Evolutionary conservation across 2,888 invertebrate species (phyloP).

Genomic region (Chorisops tibialis): DNA sequence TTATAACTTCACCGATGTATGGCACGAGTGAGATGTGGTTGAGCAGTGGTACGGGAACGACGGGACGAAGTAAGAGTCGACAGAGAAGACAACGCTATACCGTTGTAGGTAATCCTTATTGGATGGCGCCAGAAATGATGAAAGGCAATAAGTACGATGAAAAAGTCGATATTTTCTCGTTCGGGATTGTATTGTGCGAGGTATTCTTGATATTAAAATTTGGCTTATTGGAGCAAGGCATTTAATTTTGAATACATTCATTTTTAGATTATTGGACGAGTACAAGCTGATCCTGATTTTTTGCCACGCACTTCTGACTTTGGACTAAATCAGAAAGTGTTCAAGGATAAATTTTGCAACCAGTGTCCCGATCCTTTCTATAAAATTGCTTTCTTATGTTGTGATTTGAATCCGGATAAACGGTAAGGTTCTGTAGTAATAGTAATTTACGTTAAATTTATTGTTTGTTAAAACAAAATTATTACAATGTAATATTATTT

Average conservation of each 20-base stretch:
- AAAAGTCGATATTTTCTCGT: constrained; percentile 94
- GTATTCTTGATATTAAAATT: constrained; percentile 51
- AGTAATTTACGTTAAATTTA: background rate
- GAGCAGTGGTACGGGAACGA: constrained; percentile 49
- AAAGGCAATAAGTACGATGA: constrained; percentile 94
- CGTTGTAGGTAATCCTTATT: constrained; percentile 95
- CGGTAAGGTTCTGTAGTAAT: constrained; percentile 64
- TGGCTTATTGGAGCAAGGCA: background rate
- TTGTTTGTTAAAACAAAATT: background rate
- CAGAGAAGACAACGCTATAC: constrained; percentile 86
- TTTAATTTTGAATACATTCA: constrained; percentile 3
- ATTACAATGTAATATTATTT: too few relatives aligned
- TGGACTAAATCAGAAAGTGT: constrained; percentile 82
- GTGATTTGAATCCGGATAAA: constrained; percentile 85
- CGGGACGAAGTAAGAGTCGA: constrained; percentile 58
- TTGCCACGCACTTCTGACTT: constrained; percentile 89
- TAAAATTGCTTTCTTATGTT: constrained; percentile 84
- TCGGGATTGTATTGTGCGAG: constrained; percentile 93
- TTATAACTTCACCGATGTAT: constrained; percentile 57
- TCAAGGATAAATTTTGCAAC: constrained; percentile 79
- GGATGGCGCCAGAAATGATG: constrained; percentile 99
- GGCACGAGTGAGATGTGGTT: constrained; percentile 49
- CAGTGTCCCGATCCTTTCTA: constrained; percentile 83
- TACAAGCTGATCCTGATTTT: constrained; percentile 92
- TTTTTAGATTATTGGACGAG: constrained; percentile 82